Base-by-base conservation (phyloP, 1,140 invertebrate genomes). In the Leptinotarsa lineolata region DNA sequence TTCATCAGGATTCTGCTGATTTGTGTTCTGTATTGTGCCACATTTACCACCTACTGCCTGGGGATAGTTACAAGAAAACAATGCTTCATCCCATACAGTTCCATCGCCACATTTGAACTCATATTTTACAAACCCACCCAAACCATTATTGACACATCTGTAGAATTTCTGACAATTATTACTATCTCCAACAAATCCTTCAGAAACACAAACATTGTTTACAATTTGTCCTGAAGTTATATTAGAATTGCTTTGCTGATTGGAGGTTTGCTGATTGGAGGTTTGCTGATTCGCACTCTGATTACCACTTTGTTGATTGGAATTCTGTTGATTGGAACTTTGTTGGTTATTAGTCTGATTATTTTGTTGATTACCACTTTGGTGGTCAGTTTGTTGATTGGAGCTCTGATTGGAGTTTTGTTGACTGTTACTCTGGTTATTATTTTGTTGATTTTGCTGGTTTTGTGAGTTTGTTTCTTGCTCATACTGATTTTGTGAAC, bases 131-230 rank as follows among this genome's bases (percentile, higher is more conserved):
- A 86, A 88, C 1, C 82, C 84, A 16, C 85, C 86, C 30, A 85
- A 80, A 0, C 87, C 88, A 72, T 88, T 84, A 61, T 86, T 79
- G 0, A 91, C 89, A 80, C 91, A 92, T 80, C 91, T 86, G 73
- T 92, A 91, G 79, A 92, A 93, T 73, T 90, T 91, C 4, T 82
- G 86, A 75, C 92, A 93, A 72, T 92, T 86, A 45, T 84, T 81
- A 20, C 80, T 84, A 83, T 88, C 87, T 46, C 80, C 84, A 24
- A 81, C 70, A 75, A 84, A 85, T 12, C 84, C 84, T 77, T 83
- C 83, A 65, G 61, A 63, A 20, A 63, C 21, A 30, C 61, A 63
- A 18, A 63, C 20, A 30, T 30, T 30, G 20, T 63, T 63, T 15
- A 18, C 61, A 20, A 63, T 63, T 21, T 63, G 20, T 15, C 61